These are phyloP conservation scores for Drosophila fulvimacula DNA, from an alignment of 2,888 invertebrate species.

Conservation along the genomic window DNA sequence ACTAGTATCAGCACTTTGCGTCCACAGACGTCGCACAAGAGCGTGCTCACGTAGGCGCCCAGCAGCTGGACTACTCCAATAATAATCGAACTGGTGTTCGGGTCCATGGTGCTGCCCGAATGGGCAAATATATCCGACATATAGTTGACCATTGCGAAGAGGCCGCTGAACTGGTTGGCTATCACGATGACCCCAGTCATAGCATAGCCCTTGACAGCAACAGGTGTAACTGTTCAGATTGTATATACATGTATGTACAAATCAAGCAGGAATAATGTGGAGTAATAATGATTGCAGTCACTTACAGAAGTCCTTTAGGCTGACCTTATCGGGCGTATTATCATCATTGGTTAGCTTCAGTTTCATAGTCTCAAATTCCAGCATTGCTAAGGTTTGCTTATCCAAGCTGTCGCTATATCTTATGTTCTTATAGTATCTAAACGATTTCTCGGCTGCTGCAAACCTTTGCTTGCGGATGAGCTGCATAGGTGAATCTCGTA, in stretches of 20 bases:
- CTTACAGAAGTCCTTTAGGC: constrained; percentile 71
- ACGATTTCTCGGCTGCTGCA: constrained; percentile 73
- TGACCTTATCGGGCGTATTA: constrained; percentile 27
- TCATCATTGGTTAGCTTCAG: constrained; percentile 50
- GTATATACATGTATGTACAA: constrained; percentile 20
- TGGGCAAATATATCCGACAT: constrained; percentile 81
- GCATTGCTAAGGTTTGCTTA: constrained; percentile 28
- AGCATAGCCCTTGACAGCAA: constrained; percentile 68
- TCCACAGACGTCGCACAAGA: constrained; percentile 80
- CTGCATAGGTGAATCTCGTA: constrained; percentile 81
- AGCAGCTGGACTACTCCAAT: constrained; percentile 80
- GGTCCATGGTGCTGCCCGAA: constrained; percentile 75
- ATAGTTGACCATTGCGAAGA: constrained; percentile 81
- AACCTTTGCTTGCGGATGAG: constrained; percentile 66
- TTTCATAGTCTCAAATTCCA: constrained; percentile 69
- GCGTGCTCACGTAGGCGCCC: constrained; percentile 75
- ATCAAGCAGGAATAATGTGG: too few relatives aligned
- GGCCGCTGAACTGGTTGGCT: constrained; percentile 79
- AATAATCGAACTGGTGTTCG: constrained; percentile 81
- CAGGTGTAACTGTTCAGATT: constrained; percentile 55
- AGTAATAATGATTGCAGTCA: background rate
- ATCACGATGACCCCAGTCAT: constrained; percentile 69
- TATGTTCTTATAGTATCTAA: constrained; percentile 80
- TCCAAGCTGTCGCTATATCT: constrained; percentile 30
- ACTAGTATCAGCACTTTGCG: constrained; percentile 77